Evolutionary conservation across 1,140 invertebrate genomes (phyloP), one percentile per base, ranked within the genome.

Genomic region (Drosophila bocki): DNA sequence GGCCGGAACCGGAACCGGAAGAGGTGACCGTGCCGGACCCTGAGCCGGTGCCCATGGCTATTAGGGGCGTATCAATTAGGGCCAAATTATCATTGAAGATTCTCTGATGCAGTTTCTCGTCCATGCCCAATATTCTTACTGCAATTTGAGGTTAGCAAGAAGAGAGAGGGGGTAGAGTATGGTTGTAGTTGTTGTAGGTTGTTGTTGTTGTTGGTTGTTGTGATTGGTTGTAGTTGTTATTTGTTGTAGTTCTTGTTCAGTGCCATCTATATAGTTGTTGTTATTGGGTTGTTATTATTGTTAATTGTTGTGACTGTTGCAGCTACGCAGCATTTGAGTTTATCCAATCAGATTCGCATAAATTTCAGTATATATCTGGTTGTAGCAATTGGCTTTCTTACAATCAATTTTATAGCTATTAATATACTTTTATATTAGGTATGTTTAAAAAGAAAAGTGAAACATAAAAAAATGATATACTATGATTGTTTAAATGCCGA

Each of bases 71-170:
- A 88, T 93, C 92, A 80, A 93, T 93, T 54, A 91, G 82, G 78
- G 81, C 83, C 79, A 93, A 86, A 93, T 92, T 93, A 81, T 93
- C 92, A 81, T 93, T 92, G 83, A 92, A 92, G 78, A 93, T 88
- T 84, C 84, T 92, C 78, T 92, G 92, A 91, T 93, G 92, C 80
- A 91, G 88, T 78, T 84, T 93, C 68, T 93, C 92, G 91, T 93
- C 92, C 91, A 93, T 92, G 75, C 92, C 92, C 92, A 93, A 93
- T 80, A 91, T 87, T 91, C 92, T 92, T 85, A 93, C 92, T 93
- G 92, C 60, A 92, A 92, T 85, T 91, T 82, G 71, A 71, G 78
- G 71, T 77, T 76, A 77, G 63, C 79, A 77, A 81, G 81, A 75
- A 74, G 86, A 80, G 69, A 90, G 85, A 91, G 78, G 78, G 78